Conservation (phyloP, 2,888 invertebrate species). For the Cistogaster globosa region DNA sequence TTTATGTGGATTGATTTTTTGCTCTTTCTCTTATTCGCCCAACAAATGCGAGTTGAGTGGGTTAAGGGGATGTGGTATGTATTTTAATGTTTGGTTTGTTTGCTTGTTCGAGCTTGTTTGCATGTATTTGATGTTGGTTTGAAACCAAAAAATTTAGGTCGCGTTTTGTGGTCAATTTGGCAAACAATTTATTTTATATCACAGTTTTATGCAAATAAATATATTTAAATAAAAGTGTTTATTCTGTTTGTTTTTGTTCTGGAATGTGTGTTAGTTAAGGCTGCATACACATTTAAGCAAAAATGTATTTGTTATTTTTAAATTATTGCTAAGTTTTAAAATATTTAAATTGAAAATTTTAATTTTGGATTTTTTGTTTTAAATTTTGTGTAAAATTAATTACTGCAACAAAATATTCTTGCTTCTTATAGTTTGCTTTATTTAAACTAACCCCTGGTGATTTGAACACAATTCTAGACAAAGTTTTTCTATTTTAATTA, state of each 20-base stretch:
- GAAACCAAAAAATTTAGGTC: constrained; percentile 66
- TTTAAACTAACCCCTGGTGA: too few relatives aligned
- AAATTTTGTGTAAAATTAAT: too few relatives aligned
- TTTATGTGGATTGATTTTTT: constrained; percentile 10
- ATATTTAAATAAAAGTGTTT: neutral
- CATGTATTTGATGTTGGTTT: constrained; percentile 53
- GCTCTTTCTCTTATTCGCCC: neutral
- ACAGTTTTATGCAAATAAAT: neutral
- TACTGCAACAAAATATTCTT: too few relatives aligned
- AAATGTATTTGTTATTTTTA: too few relatives aligned
- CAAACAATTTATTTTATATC: constrained; percentile 54
- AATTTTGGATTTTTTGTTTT: too few relatives aligned
- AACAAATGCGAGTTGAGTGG: neutral
- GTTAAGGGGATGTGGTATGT: neutral
- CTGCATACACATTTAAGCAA: neutral
- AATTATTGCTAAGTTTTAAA: neutral
- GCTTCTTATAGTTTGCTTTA: too few relatives aligned
- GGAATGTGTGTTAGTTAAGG: constrained; percentile 9
- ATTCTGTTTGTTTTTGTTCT: neutral
- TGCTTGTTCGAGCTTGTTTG: constrained; percentile 15
- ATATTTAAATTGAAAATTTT: neutral
- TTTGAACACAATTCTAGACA: too few relatives aligned
- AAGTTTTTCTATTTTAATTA: too few relatives aligned
- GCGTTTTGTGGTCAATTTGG: constrained; percentile 68
- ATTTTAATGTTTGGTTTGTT: neutral